Base-by-base conservation (phyloP, 2,797 vertebrate species). In the Lutjanus argentimaculatus region DNA sequence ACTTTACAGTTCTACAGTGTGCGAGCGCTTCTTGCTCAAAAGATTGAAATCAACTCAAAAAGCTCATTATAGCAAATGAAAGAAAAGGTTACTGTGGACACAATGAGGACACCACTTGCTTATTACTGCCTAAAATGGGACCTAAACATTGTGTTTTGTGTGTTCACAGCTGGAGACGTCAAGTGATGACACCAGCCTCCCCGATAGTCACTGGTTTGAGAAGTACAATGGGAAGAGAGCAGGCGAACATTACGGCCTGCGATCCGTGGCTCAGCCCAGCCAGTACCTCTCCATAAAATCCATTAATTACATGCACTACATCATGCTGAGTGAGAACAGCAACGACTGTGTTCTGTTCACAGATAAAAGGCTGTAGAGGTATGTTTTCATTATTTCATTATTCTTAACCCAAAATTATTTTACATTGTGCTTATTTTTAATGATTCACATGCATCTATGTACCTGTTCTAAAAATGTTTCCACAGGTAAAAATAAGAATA, bases 181-280 rank as follows among this genome's bases (percentile, higher is more conserved):
- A 2, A 12, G 2, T 0, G 0, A 14, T 15, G 15, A 2, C 9
- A 0, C 3, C 4, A 17, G n/a, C 6, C 16, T 6, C 13, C 0
- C 8, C 8, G 36, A 51, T 0, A 0, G 1, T 0, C 0, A 8
- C 30, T 81, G 75, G 78, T 87, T 87, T 56, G 1, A 16, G 46
- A 74, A 0, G 6, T 36, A 36, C 30, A 6, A 36, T 36, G 30
- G 30, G 30, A 36, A 36, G 30, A 36, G 1, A 0, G 0, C 0
- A 0, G 11, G 43, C 1, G 1, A 40, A 0, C 5, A 16, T 16
- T 74, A 56, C n/a, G 0, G 0, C 16, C 62, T 87, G 61, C 2
- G 0, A 8, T 2, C 59, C 7, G 25, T 40, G 58, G 1, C 0
- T 2, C 0, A 4, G 0, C 25, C 56, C 1, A 1, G 0, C 0